Evolutionary conservation across 2,113 vertebrate species (phyloP).

Genomic region (Poicephalus gulielmi): DNA sequence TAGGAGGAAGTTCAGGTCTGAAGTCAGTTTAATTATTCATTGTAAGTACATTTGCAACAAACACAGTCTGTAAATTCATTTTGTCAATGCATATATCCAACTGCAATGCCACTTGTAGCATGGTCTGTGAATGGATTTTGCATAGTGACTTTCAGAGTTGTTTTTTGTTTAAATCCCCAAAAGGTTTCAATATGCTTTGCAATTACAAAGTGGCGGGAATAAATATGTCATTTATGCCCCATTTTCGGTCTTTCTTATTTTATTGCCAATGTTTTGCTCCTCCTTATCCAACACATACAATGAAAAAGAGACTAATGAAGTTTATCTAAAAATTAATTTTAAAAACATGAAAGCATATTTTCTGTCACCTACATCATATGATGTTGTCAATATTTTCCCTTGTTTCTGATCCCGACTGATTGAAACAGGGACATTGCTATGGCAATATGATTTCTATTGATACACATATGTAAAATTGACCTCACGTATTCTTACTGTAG

Average conservation of each 20-base stretch:
- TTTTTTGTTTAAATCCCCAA: neutral
- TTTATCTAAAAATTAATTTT: neutral
- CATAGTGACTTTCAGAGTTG: neutral
- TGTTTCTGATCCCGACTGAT: neutral
- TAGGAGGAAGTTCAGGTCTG: neutral
- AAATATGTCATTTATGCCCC: neutral
- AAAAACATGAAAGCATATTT: neutral
- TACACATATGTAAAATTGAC: accelerated
- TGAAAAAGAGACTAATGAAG: accelerated
- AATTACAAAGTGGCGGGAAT: neutral
- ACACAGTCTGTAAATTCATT: neutral
- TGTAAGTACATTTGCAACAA: neutral
- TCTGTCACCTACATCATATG: neutral
- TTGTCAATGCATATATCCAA: neutral
- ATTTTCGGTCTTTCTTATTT: neutral
- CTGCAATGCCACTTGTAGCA: neutral
- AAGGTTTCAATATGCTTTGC: neutral
- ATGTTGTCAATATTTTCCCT: neutral
- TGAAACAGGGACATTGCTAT: neutral
- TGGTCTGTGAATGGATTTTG: neutral
- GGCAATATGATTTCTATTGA: neutral
- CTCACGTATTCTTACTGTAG: neutral
- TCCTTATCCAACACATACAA: neutral
- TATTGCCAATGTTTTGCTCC: neutral
- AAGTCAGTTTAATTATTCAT: neutral